Base-by-base conservation (phyloP, 2,797 vertebrate genomes). In the Thamnophis elegans region DNA sequence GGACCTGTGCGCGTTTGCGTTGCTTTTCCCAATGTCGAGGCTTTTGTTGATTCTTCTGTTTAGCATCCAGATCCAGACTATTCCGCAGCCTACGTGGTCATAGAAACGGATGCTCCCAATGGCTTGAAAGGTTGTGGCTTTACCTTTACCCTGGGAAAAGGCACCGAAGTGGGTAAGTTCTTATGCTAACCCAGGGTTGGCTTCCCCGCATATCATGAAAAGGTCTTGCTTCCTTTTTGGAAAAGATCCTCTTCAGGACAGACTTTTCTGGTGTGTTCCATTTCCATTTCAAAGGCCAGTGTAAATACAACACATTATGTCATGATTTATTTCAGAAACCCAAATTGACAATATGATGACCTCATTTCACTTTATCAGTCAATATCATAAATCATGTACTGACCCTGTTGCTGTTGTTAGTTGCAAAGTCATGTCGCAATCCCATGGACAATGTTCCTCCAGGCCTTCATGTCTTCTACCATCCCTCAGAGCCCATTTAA, bases 1-100 rank as follows among this genome's bases (percentile, higher is more conserved):
- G 25, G 20, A 12, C n/a, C 20, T 58, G 55, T 54, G 18, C 9
- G 26, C 7, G 1, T 55, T 55, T 87, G 86, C 18, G 42, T 47
- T 82, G 28, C 32, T 65, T 47, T 47, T 25, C 22, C 58, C 36
- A 25, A 11, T 5, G 25, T 53, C n/a, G 85, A 89, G 56, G 16
- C 0, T 62, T 62, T 90, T 92, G 3, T 85, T 82, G 42, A 54
- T n/a, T 93, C 59, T 89, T 89, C 16, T 42, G 82, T 89, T 85
- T 96, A 28, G 98, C 98, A 99, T 97, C 97, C 97, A 0, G 98
- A 99, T 92, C 98, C 98, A 58, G 98, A 99, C 95, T 98, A 99
- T 87, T 98, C 98, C 0, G 97, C 95, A 58, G 98, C 98, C 0
- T 98, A 98, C 59, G 98, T 99, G 54, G 93, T 98, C 22, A 90